A percentile compares a stretch with the other conserved stretches of the same genome.
These are phyloP conservation scores for Chouioia cunea DNA, from an alignment of 2,888 invertebrate species.

Conservation along the genomic window DNA sequence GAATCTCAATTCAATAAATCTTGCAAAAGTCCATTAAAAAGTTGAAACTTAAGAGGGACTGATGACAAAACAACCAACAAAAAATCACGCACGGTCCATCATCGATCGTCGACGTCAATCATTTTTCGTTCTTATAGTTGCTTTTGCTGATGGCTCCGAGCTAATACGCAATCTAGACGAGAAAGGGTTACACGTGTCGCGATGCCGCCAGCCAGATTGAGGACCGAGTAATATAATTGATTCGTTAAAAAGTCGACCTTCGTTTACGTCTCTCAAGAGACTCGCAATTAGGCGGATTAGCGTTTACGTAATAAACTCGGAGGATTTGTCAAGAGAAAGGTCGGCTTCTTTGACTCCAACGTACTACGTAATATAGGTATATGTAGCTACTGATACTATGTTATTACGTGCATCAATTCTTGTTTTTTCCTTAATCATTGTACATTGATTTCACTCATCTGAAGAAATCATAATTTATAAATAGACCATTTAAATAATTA, in stretches of 20 bases:
- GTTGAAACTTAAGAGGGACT: conserved; percentile 15
- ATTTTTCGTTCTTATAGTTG: conserved; percentile 4
- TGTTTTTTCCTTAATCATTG: no score
- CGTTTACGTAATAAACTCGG: conserved; percentile 48
- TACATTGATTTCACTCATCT: no score
- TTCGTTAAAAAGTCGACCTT: conserved; percentile 34
- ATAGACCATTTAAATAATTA: no score
- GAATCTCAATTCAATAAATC: conserved; percentile 28
- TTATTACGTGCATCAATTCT: no score
- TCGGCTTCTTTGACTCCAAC: conserved; percentile 3
- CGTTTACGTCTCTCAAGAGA: conserved; percentile 13
- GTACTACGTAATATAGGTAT: background rate
- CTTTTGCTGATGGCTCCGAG: background rate
- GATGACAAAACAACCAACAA: conserved; percentile 20
- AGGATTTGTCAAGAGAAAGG: conserved; percentile 31
- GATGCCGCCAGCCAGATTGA: no score
- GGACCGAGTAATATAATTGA: conserved; percentile 21
- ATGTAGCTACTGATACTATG: background rate
- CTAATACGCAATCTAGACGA: background rate
- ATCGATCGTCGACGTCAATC: conserved; percentile 32
- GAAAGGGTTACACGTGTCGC: background rate
- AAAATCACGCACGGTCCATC: conserved; percentile 6
- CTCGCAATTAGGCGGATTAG: conserved; percentile 51
- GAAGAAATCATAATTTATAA: no score
- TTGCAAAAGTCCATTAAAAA: conserved; percentile 29